Percentiles rank a stretch among this genome's conserved stretches.
Conservation (phyloP, 2,888 invertebrate species). For the Himalopsyche anomala region DNA sequence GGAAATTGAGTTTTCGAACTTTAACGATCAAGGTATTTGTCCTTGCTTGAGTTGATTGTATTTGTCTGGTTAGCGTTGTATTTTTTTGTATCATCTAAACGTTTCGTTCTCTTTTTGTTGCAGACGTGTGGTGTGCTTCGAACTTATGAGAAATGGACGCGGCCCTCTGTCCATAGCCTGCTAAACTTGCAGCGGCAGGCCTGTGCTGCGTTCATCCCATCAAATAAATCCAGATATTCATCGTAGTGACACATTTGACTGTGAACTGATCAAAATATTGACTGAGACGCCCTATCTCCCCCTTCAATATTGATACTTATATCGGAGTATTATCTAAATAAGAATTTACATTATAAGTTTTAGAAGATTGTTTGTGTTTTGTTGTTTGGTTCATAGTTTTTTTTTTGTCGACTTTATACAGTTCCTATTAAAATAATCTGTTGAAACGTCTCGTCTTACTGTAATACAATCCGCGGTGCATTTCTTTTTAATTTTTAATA, state of each 20-base stretch:
- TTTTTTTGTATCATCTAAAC: background rate
- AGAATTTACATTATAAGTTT: too few species aligned
- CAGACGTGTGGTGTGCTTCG: constrained; percentile 1
- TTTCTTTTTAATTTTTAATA: background rate
- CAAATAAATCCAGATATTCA: background rate
- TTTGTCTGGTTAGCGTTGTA: background rate
- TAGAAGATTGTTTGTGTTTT: too few species aligned
- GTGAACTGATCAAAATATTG: background rate
- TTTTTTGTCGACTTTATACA: background rate
- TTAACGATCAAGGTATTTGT: background rate
- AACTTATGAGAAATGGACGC: constrained; percentile 20
- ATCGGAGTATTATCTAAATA: background rate
- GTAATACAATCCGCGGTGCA: background rate
- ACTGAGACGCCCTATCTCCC: too few species aligned
- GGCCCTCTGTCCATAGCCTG: constrained; percentile 23
- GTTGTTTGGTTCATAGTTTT: too few species aligned
- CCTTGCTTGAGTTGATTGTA: background rate
- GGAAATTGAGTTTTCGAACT: too few species aligned
- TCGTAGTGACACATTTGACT: background rate
- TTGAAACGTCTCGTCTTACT: background rate
- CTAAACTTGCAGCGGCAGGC: constrained; percentile 14
- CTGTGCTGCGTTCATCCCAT: background rate
- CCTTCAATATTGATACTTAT: background rate
- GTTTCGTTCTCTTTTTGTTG: background rate
- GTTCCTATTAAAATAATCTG: background rate